Evolutionary conservation across 2,113 vertebrate species (phyloP).

Genomic region (Varanus salvator): DNA sequence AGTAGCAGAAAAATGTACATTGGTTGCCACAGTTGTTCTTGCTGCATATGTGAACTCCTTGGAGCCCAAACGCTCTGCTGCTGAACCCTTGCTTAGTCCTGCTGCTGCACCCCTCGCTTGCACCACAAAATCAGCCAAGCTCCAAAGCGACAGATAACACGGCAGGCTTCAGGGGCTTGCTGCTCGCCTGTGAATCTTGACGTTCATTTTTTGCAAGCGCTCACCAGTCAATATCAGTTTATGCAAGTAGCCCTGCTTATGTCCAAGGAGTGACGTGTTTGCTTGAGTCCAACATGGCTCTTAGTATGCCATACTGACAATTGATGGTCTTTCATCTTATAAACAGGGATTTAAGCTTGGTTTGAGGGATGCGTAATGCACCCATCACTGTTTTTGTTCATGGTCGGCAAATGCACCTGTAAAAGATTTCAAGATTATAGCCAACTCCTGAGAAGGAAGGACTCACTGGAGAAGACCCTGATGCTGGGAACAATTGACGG

Average conservation of each 20-base stretch:
- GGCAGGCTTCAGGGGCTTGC: conserved; percentile 42
- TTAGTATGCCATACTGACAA: conserved; percentile 29
- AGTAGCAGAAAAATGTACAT: neutral
- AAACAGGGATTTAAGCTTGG: conserved; percentile 35
- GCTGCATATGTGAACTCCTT: neutral
- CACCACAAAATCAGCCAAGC: neutral
- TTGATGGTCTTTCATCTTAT: conserved; percentile 49
- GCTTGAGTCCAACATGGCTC: neutral
- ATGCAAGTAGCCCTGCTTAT: neutral
- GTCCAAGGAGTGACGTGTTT: neutral
- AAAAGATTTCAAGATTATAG: conserved; percentile 51
- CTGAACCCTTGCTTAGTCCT: neutral
- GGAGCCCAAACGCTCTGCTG: accelerated
- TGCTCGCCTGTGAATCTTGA: neutral
- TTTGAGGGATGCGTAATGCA: neutral
- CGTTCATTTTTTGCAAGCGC: conserved; percentile 42
- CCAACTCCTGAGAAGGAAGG: neutral
- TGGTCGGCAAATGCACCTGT: neutral
- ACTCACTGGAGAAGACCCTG: too few relatives aligned
- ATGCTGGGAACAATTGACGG: too few relatives aligned
- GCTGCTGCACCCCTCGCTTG: neutral
- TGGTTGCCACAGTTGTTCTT: neutral
- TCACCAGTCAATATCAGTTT: conserved; percentile 15
- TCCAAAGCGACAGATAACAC: neutral
- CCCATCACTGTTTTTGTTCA: too few relatives aligned